Conservation (phyloP, 2,888 invertebrate species). For the Drosophila glabriapex region DNA sequence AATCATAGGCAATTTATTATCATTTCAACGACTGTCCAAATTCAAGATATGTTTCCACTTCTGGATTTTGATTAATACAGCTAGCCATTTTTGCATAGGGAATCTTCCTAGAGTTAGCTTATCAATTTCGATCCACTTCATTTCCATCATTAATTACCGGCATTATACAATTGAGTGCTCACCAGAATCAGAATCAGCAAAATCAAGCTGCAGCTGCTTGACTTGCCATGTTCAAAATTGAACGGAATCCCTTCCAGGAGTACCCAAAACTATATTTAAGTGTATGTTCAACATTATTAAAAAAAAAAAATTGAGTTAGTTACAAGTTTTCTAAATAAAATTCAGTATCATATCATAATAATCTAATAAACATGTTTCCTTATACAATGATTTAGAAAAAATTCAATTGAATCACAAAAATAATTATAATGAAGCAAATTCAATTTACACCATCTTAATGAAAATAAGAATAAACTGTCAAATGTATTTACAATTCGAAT, state of each 20-base stretch:
- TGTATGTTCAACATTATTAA: neutral
- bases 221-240: neutral
- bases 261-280: neutral
- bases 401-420: neutral
- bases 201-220: neutral
- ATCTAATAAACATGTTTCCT: neutral
- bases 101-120: neutral
- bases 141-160: neutral
- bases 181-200: neutral
- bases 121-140: neutral
- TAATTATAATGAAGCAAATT: neutral
- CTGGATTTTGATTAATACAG: neutral
- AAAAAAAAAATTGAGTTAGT: neutral
- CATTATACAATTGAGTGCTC: neutral
- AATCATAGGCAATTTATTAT: neutral
- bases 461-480: neutral
- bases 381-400: neutral
- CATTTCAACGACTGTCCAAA: neutral
- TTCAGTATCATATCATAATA: rapidly evolving
- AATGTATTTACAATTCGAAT: conserved; percentile 1
- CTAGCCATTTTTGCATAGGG: no score
- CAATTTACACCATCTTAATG: neutral
- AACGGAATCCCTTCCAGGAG: no score
- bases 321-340: neutral
- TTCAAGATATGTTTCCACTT: neutral